These are phyloP conservation scores for Monopterus albus DNA, from an alignment of 2,113 vertebrate genomes.

Conservation along the genomic window DNA sequence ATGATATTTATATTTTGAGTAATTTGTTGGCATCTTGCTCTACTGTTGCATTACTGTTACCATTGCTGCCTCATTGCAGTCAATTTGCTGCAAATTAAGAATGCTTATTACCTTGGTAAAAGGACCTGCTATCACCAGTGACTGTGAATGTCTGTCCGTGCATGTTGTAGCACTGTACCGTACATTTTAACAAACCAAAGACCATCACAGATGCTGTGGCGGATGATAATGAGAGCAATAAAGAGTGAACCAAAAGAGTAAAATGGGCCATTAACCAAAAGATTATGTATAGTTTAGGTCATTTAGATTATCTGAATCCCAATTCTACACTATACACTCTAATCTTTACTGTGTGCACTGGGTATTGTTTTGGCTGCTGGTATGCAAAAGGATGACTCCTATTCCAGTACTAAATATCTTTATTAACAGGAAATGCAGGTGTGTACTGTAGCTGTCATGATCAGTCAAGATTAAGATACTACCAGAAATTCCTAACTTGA, in stretches of 20 bases:
- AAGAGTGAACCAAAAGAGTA: too few species aligned
- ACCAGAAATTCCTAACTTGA: not conserved
- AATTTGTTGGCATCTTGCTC: conserved; percentile 15
- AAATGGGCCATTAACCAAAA: too few species aligned
- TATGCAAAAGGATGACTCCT: not conserved
- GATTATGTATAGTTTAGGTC: too few species aligned
- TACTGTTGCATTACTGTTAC: conserved; percentile 28
- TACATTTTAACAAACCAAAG: not conserved
- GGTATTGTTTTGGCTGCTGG: not conserved
- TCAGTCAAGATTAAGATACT: conserved; percentile 3
- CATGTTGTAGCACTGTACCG: not conserved
- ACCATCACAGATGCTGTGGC: not conserved
- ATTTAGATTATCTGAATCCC: not conserved
- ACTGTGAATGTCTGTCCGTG: not conserved
- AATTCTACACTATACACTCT: not conserved
- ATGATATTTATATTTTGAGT: not conserved
- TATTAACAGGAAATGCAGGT: not conserved
- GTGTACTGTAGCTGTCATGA: too few species aligned
- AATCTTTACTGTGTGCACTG: not conserved
- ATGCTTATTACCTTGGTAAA: conserved; percentile 13
- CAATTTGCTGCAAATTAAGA: conserved; percentile 11
- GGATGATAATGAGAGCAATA: too few species aligned
- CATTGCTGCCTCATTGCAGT: conserved; percentile 38
- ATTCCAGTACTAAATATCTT: not conserved
- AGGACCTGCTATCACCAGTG: not conserved